Evolutionary conservation across 1,140 invertebrate genomes (phyloP), one percentile per base, ranked within the genome.

Genomic region (Pseudomyrmex gracilis): DNA sequence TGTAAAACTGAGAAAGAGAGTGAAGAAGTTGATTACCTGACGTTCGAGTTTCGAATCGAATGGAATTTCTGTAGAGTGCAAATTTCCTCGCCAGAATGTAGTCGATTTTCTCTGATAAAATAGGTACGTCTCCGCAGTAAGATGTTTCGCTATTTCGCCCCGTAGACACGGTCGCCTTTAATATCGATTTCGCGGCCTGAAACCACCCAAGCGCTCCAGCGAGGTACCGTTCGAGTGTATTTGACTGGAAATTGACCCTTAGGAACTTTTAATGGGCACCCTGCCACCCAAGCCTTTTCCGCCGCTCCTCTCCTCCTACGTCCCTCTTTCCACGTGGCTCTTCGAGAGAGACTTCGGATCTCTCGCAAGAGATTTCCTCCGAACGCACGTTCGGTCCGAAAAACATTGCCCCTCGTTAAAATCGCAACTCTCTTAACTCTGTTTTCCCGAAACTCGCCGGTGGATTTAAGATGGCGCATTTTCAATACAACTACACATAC

Each of bases 191-290:
- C 82, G 85, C 84, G 87, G 84, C 83, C 82, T 84, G 71, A 84
- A 84, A 86, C 71, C 86, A 49, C 64, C 70, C 67, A 74, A 73
- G 47, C 67, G 43, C 57, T 73, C 66, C 70, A 68, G 83, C 84
- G 77, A 87, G 83, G 61, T 78, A 87, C 86, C 90, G 89, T 89
- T 91, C 90, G 83, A 90, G 88, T 90, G 87, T 89, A 92, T 92
- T 92, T 90, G 87, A 90, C 89, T 91, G 89, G 87, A 92, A 91
- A 92, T 92, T 91, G 88, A 89, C 89, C 88, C 88, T 90, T 90
- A 85, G 87, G 74, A 92, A 91, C 87, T 91, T 92, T 91, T 91
- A 91, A 91, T 90, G 85, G 87, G 77, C 67, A 74, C 68, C 77
- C 71, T 68, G 77, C 73, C 80, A 60, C 49, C 66, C 53, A 60